These are phyloP conservation scores for Drosophila ogumai DNA, from an alignment of 1,140 invertebrate genomes.

Conservation along the genomic window DNA sequence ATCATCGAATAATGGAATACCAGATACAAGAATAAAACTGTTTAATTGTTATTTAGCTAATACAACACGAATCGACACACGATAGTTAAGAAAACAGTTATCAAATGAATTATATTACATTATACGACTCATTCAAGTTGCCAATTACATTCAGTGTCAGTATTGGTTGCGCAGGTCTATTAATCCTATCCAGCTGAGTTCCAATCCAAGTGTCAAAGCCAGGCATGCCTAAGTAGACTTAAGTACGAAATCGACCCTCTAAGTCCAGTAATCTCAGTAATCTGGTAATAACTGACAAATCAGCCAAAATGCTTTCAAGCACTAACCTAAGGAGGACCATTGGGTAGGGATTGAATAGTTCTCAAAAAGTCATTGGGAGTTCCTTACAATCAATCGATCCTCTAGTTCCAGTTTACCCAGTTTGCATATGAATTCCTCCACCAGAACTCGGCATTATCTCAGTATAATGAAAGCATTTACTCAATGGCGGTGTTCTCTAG, in stretches of 20 bases:
- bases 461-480: slow-evolving; percentile 65
- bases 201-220: slow-evolving; percentile 50
- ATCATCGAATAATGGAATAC: slow-evolving; percentile 81
- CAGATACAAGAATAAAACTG: slow-evolving; percentile 51
- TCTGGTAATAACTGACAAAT: slow-evolving; percentile 30
- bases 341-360: background rate
- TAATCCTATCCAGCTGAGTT: slow-evolving; percentile 55
- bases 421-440: background rate
- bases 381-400: slow-evolving; percentile 1
- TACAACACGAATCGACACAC: slow-evolving; percentile 33
- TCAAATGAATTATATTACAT: slow-evolving; percentile 29
- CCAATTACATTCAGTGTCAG: slow-evolving; percentile 53
- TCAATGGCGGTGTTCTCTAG: slow-evolving; percentile 41
- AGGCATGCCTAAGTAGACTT: slow-evolving; percentile 12
- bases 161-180: slow-evolving; percentile 36
- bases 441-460: slow-evolving; percentile 28
- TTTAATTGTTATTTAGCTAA: slow-evolving; percentile 78
- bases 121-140: slow-evolving; percentile 37
- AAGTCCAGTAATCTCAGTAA: slow-evolving; percentile 32
- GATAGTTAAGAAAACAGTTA: slow-evolving; percentile 51
- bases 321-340: background rate
- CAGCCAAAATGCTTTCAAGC: slow-evolving; percentile 38
- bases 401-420: background rate
- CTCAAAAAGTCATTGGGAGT: background rate
- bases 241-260: slow-evolving; percentile 16